Percentiles rank a stretch among this genome's conserved stretches.
Evolutionary conservation across 2,113 vertebrate species (phyloP).

Genomic region (Prietella phreatophila): DNA sequence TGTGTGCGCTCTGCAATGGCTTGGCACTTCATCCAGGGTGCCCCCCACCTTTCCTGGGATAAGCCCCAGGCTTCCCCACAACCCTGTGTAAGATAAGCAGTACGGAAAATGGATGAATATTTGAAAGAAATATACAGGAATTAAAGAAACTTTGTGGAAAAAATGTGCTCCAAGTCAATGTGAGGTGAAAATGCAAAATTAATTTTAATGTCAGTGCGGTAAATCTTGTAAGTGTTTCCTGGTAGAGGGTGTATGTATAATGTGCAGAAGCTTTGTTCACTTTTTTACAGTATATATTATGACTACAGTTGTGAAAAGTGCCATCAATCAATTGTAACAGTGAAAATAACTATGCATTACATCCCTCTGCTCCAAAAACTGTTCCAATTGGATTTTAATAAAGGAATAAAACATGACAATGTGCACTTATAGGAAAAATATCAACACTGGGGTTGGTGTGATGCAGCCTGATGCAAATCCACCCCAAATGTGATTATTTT

Average conservation of each 20-base stretch:
- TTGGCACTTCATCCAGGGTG: too few relatives aligned
- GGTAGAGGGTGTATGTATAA: background rate
- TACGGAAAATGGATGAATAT: too few relatives aligned
- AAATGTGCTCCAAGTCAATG: slow-evolving; percentile 7
- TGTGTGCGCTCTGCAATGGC: too few relatives aligned
- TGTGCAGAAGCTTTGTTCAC: background rate
- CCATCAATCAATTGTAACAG: background rate
- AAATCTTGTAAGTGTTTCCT: background rate
- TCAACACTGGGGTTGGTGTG: background rate
- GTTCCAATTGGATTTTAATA: background rate
- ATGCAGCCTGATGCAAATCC: background rate
- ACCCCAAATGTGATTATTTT: background rate
- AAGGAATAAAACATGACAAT: background rate
- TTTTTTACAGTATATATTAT: background rate
- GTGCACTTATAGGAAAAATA: background rate
- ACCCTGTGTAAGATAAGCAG: too few relatives aligned
- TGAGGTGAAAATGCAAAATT: slow-evolving; percentile 17
- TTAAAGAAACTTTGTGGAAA: background rate
- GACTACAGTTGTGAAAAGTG: background rate
- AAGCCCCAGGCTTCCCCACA: too few relatives aligned
- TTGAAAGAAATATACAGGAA: background rate
- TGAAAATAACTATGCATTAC: background rate
- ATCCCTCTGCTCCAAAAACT: background rate
- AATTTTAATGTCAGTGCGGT: background rate
- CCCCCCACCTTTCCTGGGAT: too few relatives aligned